Evolutionary conservation across 2,888 invertebrate genomes (phyloP), one percentile per base, ranked within the genome.

Genomic region (Ophioninae sp.): DNA sequence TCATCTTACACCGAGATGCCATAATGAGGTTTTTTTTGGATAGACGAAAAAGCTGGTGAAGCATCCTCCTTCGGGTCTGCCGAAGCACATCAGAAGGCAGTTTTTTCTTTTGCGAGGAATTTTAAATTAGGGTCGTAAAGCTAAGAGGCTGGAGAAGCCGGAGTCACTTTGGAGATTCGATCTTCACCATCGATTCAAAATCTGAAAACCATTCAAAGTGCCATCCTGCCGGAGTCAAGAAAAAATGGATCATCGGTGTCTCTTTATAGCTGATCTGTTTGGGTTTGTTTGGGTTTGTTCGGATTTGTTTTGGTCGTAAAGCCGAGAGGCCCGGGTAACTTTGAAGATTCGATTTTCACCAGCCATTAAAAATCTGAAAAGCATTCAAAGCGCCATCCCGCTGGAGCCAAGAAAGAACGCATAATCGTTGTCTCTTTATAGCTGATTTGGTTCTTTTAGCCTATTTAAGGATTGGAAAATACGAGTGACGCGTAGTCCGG

Each of bases 121-220:
- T 88, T 87, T 85, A 92, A 92, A 92, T 91, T 91, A 89, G 90
- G 91, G 90, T 91, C 91, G 89, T 91, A 92, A 92, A 92, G 89
- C 30, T 30, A 30, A 30, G 30, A 30, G 30, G 3, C 30, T 30
- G 30, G 30, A 30, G 30, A 30, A 30, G 30, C 30, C 3, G 30
- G 30, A n/a, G 82, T 88, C 90, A 92, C 91, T 92, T 92, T 91
- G 89, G 86, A 86, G 88, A 87, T 85, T 86, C 67, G 77, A 84
- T 76, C 70, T 87, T 89, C 89, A 68, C 75, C 87, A 89, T 89
- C 89, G 85, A 85, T 81, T 64, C 39, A 70, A 62, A 50, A 37
- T 65, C 65, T 74, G 77, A 77, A 80, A 44, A 65, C 50, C 64
- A 10, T 30, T 13, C 21, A 67, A 67, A 72, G 65, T 50, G 50